Conservation (phyloP, 30 jellyfish, hydroid and myxozoan species). For the Aurelia sp. region DNA sequence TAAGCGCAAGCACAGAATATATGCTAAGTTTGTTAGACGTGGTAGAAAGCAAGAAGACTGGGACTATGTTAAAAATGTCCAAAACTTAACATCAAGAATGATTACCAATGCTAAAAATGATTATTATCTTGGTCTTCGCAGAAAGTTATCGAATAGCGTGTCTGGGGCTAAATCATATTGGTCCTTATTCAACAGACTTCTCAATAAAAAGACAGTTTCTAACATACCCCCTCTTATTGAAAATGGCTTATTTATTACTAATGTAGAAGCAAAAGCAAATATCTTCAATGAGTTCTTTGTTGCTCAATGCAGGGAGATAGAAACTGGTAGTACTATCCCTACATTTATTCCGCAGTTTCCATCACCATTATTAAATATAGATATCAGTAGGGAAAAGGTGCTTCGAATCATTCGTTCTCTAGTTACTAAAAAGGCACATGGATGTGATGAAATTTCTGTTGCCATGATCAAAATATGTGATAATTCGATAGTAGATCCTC, state of each 20-base stretch:
- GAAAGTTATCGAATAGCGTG: constrained; percentile 44
- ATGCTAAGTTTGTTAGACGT: too few relatives aligned
- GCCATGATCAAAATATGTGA: too few relatives aligned
- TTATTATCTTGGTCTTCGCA: constrained; percentile 39
- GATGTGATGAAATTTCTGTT: constrained; percentile 55
- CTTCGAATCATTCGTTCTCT: neutral
- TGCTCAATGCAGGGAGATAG: too few relatives aligned
- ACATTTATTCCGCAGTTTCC: too few relatives aligned
- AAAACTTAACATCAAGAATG: constrained; percentile 10
- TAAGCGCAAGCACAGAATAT: constrained; percentile 21
- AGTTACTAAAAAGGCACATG: constrained; percentile 55
- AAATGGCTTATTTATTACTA: too few relatives aligned
- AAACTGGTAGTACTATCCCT: too few relatives aligned
- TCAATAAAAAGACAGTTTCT: constrained; percentile 42
- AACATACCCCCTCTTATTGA: constrained; percentile 31
- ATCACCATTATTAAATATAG: too few relatives aligned
- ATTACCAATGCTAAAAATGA: neutral
- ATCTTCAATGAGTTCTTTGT: too few relatives aligned
- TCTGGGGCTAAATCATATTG: constrained; percentile 56
- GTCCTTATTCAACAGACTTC: constrained; percentile 61
- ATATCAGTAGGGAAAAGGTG: too few relatives aligned
- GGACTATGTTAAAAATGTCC: constrained; percentile 26
- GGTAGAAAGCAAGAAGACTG: neutral
- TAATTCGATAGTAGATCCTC: too few relatives aligned
- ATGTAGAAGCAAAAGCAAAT: too few relatives aligned